These are phyloP conservation scores for Gonioctena quinquepunctata DNA, from an alignment of 1,140 invertebrate species.

Conservation along the genomic window DNA sequence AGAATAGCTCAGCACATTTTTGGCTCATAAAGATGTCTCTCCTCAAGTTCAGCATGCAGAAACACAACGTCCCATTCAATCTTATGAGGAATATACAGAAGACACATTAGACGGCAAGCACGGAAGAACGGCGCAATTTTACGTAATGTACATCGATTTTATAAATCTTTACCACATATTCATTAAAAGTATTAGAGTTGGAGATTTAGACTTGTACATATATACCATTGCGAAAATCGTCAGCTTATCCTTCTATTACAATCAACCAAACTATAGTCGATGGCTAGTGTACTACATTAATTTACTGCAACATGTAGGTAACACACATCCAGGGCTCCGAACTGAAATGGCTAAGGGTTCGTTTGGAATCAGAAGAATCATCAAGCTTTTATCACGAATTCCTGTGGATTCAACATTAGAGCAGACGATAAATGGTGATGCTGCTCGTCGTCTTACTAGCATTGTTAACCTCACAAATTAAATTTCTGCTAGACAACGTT, in stretches of 20 bases:
- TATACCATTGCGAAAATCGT: slow-evolving; percentile 23
- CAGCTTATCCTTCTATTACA: slow-evolving; percentile 21
- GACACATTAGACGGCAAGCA: background rate
- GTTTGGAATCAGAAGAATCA: slow-evolving; percentile 40
- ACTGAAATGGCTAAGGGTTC: slow-evolving; percentile 27
- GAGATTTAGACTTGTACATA: slow-evolving; percentile 39
- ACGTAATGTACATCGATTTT: slow-evolving; percentile 5
- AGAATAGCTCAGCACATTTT: slow-evolving; percentile 2
- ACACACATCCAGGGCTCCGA: slow-evolving; percentile 24
- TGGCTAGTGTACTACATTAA: slow-evolving; percentile 17
- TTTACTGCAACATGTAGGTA: slow-evolving; percentile 20
- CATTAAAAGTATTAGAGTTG: slow-evolving; percentile 39
- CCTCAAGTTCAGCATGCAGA: slow-evolving; percentile 5
- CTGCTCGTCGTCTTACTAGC: slow-evolving; percentile 26
- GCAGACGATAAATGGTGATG: slow-evolving; percentile 35
- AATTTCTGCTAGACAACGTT: slow-evolving; percentile 34
- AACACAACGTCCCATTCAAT: slow-evolving; percentile 5
- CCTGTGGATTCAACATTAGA: slow-evolving; percentile 44
- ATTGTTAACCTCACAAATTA: slow-evolving; percentile 31
- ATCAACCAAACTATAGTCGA: slow-evolving; percentile 13
- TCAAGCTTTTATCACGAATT: slow-evolving; percentile 39
- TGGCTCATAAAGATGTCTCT: slow-evolving; percentile 2
- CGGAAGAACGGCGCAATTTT: background rate
- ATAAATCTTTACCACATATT: slow-evolving; percentile 12
- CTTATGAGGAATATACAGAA: background rate